phyloP scores from a whole-genome alignment of 2,113 vertebrate genomes.

The Leuciscus idus region DNA sequence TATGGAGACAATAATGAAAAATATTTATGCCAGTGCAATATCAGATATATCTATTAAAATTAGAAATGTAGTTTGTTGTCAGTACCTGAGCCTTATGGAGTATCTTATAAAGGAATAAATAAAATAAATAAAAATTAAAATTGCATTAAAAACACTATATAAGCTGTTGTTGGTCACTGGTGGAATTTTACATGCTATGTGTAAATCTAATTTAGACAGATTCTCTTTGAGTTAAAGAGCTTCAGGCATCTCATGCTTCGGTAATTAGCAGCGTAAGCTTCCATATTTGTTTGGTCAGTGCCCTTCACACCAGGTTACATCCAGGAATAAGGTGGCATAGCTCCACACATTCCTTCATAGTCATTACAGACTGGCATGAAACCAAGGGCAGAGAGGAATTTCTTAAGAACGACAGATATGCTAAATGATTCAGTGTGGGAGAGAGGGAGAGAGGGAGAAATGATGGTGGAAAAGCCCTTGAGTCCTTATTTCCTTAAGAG shows the following conservation, averaged over 20 bases:
- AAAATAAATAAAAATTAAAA: neutral
- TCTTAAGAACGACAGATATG: slow-evolving; percentile 23
- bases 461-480: slow-evolving; percentile 53
- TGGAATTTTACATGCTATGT: neutral
- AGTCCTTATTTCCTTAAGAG: slow-evolving; percentile 50
- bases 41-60: neutral
- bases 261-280: slow-evolving; percentile 72
- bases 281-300: slow-evolving; percentile 65
- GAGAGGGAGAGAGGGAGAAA: slow-evolving; percentile 36
- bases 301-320: slow-evolving; percentile 73
- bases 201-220: slow-evolving; percentile 8
- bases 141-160: neutral
- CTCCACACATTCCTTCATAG: slow-evolving; percentile 55
- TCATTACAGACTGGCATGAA: slow-evolving; percentile 69
- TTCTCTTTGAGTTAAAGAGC: slow-evolving; percentile 61
- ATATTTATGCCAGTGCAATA: neutral
- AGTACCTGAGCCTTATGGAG: neutral
- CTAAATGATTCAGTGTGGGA: slow-evolving; percentile 58
- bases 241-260: slow-evolving; percentile 36
- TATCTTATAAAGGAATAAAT: neutral
- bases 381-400: slow-evolving; percentile 47
- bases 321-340: slow-evolving; percentile 66
- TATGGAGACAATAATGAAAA: no score
- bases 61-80: no score
- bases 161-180: neutral